Evolutionary conservation across 2,113 vertebrate genomes (phyloP).

Genomic region (Patagioenas fasciata): DNA sequence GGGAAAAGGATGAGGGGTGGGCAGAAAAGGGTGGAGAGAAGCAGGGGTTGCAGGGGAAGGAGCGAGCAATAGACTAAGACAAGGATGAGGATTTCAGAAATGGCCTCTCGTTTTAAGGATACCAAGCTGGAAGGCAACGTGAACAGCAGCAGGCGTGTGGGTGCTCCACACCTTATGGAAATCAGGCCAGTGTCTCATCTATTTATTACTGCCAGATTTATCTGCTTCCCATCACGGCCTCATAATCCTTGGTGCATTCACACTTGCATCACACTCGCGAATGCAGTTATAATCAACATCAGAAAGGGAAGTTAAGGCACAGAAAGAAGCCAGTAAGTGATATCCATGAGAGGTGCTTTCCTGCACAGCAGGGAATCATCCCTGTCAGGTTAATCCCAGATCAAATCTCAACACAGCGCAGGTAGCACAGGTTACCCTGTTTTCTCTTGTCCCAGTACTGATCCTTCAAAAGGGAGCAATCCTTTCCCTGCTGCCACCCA

Average conservation of each 20-base stretch:
- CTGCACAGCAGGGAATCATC: neutral
- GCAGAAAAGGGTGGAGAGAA: neutral
- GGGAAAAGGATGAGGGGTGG: neutral
- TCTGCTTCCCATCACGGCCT: neutral
- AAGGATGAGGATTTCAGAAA: neutral
- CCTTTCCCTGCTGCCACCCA: neutral
- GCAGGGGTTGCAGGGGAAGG: neutral
- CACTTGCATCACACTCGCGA: neutral
- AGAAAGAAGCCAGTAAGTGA: neutral
- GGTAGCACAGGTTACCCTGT: neutral
- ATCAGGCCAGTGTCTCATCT: neutral
- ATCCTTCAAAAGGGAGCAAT: neutral
- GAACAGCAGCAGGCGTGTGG: slow-evolving; percentile 30
- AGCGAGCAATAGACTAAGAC: neutral
- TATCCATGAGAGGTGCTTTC: neutral
- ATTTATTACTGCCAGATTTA: neutral
- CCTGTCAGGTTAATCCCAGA: neutral
- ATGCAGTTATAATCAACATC: neutral
- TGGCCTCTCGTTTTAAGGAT: neutral
- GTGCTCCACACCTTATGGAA: slow-evolving; percentile 7
- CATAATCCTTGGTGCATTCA: neutral
- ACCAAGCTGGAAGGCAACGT: neutral
- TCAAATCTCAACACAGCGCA: neutral
- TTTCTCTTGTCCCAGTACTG: neutral
- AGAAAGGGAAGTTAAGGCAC: neutral